phyloP scores from a whole-genome alignment of 2,888 invertebrate genomes.

The Cerastis rubricosa region DNA sequence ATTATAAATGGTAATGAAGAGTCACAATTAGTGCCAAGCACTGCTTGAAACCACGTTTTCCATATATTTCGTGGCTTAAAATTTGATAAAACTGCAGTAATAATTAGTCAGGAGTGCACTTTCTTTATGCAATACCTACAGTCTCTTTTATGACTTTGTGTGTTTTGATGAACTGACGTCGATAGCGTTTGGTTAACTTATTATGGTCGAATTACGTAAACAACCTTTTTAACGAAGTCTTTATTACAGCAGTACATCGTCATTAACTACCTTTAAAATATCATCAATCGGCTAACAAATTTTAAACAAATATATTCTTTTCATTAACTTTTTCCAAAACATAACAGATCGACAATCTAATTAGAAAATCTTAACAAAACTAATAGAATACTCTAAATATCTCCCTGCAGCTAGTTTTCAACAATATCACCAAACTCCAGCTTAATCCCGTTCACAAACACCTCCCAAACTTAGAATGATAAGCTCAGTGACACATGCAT shows the following conservation, averaged over 20 bases:
- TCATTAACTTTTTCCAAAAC: background rate
- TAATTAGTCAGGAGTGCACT: constrained; percentile 12
- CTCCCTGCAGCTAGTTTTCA: constrained; percentile 23
- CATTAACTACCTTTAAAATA: background rate
- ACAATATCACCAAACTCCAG: constrained; percentile 31
- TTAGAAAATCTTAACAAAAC: constrained; percentile 9
- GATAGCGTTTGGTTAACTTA: background rate
- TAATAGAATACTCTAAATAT: constrained; percentile 8
- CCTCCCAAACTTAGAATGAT: constrained; percentile 58
- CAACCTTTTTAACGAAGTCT: background rate
- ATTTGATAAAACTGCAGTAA: constrained; percentile 40
- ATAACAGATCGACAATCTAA: background rate
- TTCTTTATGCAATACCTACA: background rate
- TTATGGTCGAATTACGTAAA: background rate
- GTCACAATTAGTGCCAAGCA: constrained; percentile 61
- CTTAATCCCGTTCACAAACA: constrained; percentile 49
- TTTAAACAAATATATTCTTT: background rate
- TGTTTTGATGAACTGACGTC: background rate
- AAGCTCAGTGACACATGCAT: constrained; percentile 66
- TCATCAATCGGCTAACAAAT: background rate
- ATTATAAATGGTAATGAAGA: constrained; percentile 62
- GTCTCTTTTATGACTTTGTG: constrained; percentile 1
- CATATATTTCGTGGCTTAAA: constrained; percentile 39
- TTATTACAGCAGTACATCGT: background rate
- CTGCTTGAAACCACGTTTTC: constrained; percentile 55